Base-by-base conservation (phyloP, 1,140 invertebrate species). In the Drosophila arizonae region DNA sequence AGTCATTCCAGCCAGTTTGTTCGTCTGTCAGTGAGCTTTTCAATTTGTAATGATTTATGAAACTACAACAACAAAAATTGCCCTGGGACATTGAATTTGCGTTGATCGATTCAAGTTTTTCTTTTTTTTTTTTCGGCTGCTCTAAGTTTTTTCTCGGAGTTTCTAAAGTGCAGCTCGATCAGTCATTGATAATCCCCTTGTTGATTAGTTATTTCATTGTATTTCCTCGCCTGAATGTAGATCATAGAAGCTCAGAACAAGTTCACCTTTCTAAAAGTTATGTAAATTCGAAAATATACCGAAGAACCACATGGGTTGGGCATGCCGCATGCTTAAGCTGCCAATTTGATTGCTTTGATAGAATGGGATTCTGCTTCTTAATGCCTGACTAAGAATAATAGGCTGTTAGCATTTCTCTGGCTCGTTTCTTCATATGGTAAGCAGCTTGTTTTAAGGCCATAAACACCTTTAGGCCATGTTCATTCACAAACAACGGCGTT, bases 11-110 rank as follows among this genome's bases (percentile, higher is more conserved):
- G 11, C 43, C 51, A 17, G 50, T 10, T 39, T 28, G 11, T 26
- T 24, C 13, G 46, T 6, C 11, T 10, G 36, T 39, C 36, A 26
- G 24, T 4, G 39, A 46, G 55, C 71, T 45, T 52, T 77, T 68
- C 56, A 70, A 39, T 54, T 54, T 51, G 41, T 60, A 52, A 85
- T 84, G 77, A 84, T 80, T 84, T 71, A 84, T 84, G 81, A 72
- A 51, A 21, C 28, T 52, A 30, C 15, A 17, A 13, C 28, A 46
- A 57, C 13, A 15, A 45, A 45, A 50, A 13, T 13, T 48, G 39
- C 13, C 28, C 9, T 9, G 15, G 6, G 24, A 33, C 46, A 39
- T 28, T 30, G 43, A 76, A 68, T 43, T 67, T 61, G 56, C 57
- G 57, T 72, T 61, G 56, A 61, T 21, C 21, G 48, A 45, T 39